Conservation (phyloP, 2,113 vertebrate species). For the Rana temporaria region DNA sequence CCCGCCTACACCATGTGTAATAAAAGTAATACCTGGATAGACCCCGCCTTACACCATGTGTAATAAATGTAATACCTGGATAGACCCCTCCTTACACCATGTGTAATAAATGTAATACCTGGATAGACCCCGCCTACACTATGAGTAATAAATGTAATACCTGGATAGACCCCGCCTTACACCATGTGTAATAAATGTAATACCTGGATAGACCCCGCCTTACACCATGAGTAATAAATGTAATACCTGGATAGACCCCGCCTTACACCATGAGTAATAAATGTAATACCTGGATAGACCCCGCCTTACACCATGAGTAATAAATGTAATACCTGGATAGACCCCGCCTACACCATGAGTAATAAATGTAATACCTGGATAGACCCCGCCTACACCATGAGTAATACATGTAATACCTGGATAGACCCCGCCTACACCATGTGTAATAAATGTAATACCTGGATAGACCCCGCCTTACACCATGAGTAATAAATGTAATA, state of each 20-base stretch:
- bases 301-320: too few relatives aligned
- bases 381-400: background rate
- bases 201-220: slow-evolving; percentile 76
- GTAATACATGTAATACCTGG: slow-evolving; percentile 66
- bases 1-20: too few relatives aligned
- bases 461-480: slow-evolving; percentile 64
- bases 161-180: slow-evolving; percentile 68
- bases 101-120: slow-evolving; percentile 61
- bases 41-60: too few relatives aligned
- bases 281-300: slow-evolving; percentile 71
- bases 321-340: slow-evolving; percentile 68
- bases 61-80: slow-evolving; percentile 67
- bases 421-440: slow-evolving; percentile 45
- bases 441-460: slow-evolving; percentile 61
- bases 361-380: slow-evolving; percentile 68
- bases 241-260: slow-evolving; percentile 74
- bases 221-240: too few relatives aligned
- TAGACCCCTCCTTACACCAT: slow-evolving; percentile 30
- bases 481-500: slow-evolving; percentile 46
- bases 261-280: too few relatives aligned
- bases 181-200: background rate
- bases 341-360: too few relatives aligned
- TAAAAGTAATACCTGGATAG: slow-evolving; percentile 68
- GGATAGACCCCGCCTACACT: slow-evolving; percentile 63
- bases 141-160: slow-evolving; percentile 57